These are phyloP conservation scores for Brachionus koreanus DNA, from an alignment of 1,140 invertebrate genomes.

Conservation along the genomic window DNA sequence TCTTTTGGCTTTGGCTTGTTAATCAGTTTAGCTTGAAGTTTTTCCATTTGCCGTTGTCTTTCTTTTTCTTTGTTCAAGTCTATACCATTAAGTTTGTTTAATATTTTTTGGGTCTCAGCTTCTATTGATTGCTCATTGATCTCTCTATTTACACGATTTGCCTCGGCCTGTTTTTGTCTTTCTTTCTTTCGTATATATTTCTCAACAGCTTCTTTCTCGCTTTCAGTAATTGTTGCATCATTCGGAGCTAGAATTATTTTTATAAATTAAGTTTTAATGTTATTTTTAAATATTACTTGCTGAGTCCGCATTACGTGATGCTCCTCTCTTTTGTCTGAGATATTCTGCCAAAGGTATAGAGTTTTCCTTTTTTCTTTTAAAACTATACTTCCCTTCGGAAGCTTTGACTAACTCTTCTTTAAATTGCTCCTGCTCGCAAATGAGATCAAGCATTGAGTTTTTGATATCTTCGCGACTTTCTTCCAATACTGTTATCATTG, in stretches of 20 bases:
- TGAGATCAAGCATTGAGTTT: conserved; percentile 38
- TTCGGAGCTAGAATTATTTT: conserved; percentile 34
- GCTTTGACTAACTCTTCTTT: conserved; percentile 28
- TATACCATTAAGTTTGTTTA: conserved; percentile 12
- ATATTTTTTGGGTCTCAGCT: conserved; percentile 25
- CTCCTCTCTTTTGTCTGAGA: conserved; percentile 10
- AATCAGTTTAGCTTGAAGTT: conserved; percentile 14
- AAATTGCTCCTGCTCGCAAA: conserved; percentile 19
- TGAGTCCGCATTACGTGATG: neutral
- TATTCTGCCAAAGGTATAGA: conserved; percentile 27
- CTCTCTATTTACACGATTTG: conserved; percentile 15
- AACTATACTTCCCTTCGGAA: conserved; percentile 30
- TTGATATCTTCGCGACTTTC: conserved; percentile 42
- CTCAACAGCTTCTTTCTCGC: conserved; percentile 14
- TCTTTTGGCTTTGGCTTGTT: conserved; percentile 18
- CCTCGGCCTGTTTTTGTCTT: conserved; percentile 5
- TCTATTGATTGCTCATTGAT: neutral
- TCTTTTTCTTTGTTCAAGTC: conserved; percentile 39
- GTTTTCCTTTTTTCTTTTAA: conserved; percentile 38
- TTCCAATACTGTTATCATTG: conserved; percentile 20
- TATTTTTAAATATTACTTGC: neutral
- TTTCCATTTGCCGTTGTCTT: conserved; percentile 37
- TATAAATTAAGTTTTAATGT: neutral
- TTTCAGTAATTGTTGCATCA: neutral
- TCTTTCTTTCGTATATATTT: conserved; percentile 38